phyloP scores from a whole-genome alignment of 1,140 invertebrate genomes.

The Aphelenchoides avenae region DNA sequence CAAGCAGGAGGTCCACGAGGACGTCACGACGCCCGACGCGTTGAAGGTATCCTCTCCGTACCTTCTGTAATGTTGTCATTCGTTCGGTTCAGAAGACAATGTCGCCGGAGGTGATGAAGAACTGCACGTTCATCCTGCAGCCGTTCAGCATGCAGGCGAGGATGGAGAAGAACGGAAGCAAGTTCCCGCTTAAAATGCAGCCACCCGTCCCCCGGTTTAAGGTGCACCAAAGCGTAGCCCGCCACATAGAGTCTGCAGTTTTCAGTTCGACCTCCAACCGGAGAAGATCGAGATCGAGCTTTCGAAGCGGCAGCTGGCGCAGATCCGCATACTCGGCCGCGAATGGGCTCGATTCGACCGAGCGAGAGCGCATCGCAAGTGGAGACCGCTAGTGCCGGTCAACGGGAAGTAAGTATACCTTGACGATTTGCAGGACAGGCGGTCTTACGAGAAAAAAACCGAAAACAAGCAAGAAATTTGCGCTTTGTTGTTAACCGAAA shows the following conservation, averaged over 20 bases:
- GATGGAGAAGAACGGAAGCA: conserved; percentile 61
- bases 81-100: conserved; percentile 14
- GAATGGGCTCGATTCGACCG: conserved; percentile 63
- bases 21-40: conserved; percentile 61
- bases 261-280: conserved; percentile 77
- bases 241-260: conserved; percentile 72
- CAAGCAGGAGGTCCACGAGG: conserved; percentile 69
- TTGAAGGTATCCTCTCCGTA: conserved; percentile 21
- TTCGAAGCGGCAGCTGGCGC: conserved; percentile 67
- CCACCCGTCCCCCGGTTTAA: conserved; percentile 68
- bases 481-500: conserved; percentile 12
- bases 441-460: too few relatives aligned
- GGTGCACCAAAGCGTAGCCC: conserved; percentile 74
- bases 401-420: conserved; percentile 60
- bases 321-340: conserved; percentile 61
- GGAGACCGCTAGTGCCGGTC: conserved; percentile 60
- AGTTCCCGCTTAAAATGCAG: conserved; percentile 77
- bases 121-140: conserved; percentile 38
- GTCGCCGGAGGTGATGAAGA: conserved; percentile 26
- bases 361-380: conserved; percentile 62
- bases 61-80: not conserved
- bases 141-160: conserved; percentile 63
- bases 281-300: conserved; percentile 77
- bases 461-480: not conserved
- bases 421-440: not conserved